Conservation (phyloP, 2,888 invertebrate genomes). For the Euphydryas editha region DNA sequence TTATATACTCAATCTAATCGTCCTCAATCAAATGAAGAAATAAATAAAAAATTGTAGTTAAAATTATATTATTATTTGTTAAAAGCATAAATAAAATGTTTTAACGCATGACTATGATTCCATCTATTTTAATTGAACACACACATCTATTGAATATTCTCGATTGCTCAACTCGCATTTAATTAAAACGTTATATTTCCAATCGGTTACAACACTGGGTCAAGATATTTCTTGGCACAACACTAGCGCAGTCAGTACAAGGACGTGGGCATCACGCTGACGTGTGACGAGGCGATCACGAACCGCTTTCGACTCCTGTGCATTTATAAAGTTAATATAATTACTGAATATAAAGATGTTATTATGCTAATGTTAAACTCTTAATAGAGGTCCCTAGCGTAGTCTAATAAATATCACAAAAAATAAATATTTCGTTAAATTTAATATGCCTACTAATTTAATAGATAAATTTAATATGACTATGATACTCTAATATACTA, state of each 20-base stretch:
- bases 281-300: slow-evolving; percentile 68
- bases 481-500: too few relatives aligned
- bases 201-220: slow-evolving; percentile 42
- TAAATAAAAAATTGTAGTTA: too few relatives aligned
- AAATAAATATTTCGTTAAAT: too few relatives aligned
- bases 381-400: too few relatives aligned
- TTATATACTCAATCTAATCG: neutral
- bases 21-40: neutral
- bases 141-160: neutral
- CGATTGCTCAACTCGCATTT: slow-evolving; percentile 31
- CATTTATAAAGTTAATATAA: slow-evolving; percentile 11
- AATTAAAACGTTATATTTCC: slow-evolving; percentile 49
- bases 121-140: neutral
- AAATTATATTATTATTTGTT: too few relatives aligned
- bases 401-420: too few relatives aligned
- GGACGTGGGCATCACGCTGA: slow-evolving; percentile 69
- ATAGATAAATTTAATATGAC: too few relatives aligned
- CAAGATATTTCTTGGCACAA: slow-evolving; percentile 35
- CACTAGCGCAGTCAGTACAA: slow-evolving; percentile 48
- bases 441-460: too few relatives aligned
- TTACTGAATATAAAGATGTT: neutral
- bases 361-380: neutral
- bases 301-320: slow-evolving; percentile 51
- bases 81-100: neutral
- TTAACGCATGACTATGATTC: neutral